Percentiles rank a stretch among this genome's conserved stretches.
phyloP scores from a whole-genome alignment of 2,888 invertebrate species.

The Tipula vernalis region DNA sequence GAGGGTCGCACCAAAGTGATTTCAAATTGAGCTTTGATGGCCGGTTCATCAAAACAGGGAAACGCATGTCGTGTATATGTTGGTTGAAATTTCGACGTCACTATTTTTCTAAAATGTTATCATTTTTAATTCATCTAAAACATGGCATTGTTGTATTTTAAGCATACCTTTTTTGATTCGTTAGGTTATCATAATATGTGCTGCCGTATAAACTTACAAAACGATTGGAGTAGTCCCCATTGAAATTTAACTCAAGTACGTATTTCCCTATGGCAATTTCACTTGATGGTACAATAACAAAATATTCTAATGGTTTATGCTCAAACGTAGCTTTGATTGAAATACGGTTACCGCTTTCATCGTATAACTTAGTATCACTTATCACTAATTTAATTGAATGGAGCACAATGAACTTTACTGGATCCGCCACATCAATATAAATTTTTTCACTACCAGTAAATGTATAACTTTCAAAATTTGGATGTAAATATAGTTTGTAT shows the following conservation, averaged over 20 bases:
- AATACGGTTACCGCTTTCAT: constrained; percentile 22
- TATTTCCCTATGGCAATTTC: constrained; percentile 35
- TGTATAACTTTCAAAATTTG: constrained; percentile 46
- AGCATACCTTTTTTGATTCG: constrained; percentile 23
- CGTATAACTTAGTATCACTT: constrained; percentile 33
- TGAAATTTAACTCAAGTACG: constrained; percentile 46
- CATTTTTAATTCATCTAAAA: not conserved
- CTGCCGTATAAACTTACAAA: constrained; percentile 69
- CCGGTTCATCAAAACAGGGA: constrained; percentile 92
- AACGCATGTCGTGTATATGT: constrained; percentile 87
- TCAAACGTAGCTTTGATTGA: constrained; percentile 26
- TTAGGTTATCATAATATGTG: constrained; percentile 37
- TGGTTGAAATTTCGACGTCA: constrained; percentile 89
- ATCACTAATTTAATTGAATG: constrained; percentile 40
- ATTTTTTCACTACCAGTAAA: constrained; percentile 48
- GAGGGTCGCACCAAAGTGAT: constrained; percentile 63
- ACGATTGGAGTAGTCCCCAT: constrained; percentile 53
- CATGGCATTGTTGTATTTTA: not conserved
- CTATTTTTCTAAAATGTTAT: constrained; percentile 49
- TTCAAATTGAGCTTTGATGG: constrained; percentile 74
- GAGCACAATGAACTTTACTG: constrained; percentile 36
- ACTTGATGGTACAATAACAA: constrained; percentile 31
- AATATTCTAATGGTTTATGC: constrained; percentile 30
- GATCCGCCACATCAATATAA: constrained; percentile 34
- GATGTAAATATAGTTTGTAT: constrained; percentile 51